Evolutionary conservation across 2,797 vertebrate genomes (phyloP).

Genomic region (Chrysocyon brachyurus): DNA sequence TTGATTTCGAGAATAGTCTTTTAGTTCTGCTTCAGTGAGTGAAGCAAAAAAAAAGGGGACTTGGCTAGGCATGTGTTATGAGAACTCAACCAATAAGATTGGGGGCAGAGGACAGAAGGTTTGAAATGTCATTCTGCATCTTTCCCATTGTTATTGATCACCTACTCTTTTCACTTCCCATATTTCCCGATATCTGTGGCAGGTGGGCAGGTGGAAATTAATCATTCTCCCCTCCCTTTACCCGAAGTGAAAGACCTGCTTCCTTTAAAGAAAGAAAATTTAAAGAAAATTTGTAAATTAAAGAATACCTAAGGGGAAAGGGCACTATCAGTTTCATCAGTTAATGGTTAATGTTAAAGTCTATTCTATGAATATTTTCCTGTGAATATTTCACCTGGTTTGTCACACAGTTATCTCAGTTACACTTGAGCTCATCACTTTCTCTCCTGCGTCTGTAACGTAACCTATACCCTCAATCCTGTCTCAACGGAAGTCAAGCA

Average conservation of each 20-base stretch:
- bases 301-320: background rate
- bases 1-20: background rate
- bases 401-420: background rate
- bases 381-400: background rate
- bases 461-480: background rate
- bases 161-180: background rate
- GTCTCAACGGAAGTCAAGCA: background rate
- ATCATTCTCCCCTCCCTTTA: background rate
- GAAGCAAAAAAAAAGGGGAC: background rate
- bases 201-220: no score
- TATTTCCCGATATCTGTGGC: background rate
- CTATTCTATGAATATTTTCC: background rate
- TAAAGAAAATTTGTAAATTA: background rate
- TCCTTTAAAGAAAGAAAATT: background rate
- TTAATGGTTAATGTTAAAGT: background rate
- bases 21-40: background rate
- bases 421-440: background rate
- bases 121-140: background rate
- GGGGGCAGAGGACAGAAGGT: background rate
- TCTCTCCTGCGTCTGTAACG: background rate
- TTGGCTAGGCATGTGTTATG: fast-evolving
- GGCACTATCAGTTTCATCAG: background rate
- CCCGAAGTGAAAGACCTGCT: background rate
- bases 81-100: background rate
- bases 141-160: background rate